Conservation (phyloP, 2,113 vertebrate genomes). For the Ornithorhynchus anatinus region DNA sequence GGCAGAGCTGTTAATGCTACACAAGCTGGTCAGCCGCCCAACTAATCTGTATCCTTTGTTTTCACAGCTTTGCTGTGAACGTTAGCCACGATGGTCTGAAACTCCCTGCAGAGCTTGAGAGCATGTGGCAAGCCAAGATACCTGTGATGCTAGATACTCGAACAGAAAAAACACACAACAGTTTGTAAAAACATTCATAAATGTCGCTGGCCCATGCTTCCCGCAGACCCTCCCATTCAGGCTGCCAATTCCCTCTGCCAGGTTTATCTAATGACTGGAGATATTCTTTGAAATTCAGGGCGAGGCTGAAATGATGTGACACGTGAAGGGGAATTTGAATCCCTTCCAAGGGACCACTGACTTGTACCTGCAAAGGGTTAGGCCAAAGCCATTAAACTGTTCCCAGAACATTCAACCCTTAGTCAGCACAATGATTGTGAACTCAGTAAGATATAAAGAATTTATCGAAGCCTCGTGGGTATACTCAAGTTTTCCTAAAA, state of each 20-base stretch:
- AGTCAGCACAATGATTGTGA: slow-evolving; percentile 37
- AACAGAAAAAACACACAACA: slow-evolving; percentile 51
- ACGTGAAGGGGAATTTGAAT: slow-evolving; percentile 21
- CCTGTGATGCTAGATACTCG: slow-evolving; percentile 59
- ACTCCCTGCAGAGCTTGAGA: slow-evolving; percentile 74
- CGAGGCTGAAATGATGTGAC: slow-evolving; percentile 28
- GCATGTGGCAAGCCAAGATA: slow-evolving; percentile 66
- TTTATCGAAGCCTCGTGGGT: background rate
- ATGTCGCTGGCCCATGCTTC: slow-evolving; percentile 18
- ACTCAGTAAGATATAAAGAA: slow-evolving; percentile 18
- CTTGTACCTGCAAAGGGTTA: slow-evolving; percentile 24
- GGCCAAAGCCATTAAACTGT: slow-evolving; percentile 6
- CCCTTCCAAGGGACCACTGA: slow-evolving; percentile 3
- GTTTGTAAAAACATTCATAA: slow-evolving; percentile 66
- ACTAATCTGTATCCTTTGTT: slow-evolving; percentile 78
- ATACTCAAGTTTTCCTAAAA: slow-evolving; percentile 26
- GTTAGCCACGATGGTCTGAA: slow-evolving; percentile 57
- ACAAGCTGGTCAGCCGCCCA: slow-evolving; percentile 65
- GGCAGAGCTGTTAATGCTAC: slow-evolving; percentile 48
- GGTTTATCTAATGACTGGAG: slow-evolving; percentile 29
- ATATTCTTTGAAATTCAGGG: slow-evolving; percentile 18
- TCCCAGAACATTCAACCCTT: slow-evolving; percentile 28
- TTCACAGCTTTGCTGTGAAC: slow-evolving; percentile 79
- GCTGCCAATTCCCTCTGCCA: slow-evolving; percentile 31
- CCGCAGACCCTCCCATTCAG: slow-evolving; percentile 22